These are phyloP conservation scores for Maccullochella peelii DNA, from an alignment of 2,113 vertebrate genomes.

Conservation along the genomic window DNA sequence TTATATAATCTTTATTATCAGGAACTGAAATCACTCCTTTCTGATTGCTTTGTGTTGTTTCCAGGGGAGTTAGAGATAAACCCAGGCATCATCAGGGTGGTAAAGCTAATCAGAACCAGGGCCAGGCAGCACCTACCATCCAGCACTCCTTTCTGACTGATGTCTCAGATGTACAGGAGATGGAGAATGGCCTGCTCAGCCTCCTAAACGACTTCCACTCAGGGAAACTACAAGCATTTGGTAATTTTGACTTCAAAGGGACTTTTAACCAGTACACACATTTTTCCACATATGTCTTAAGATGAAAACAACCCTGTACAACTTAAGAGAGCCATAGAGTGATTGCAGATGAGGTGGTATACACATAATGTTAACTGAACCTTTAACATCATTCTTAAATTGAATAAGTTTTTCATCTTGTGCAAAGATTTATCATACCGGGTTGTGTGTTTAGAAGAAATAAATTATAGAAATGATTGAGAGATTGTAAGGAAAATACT, in stretches of 20 bases:
- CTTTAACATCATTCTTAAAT: not conserved
- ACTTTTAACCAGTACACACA: not conserved
- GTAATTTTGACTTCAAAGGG: conserved; percentile 70
- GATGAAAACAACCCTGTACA: not conserved
- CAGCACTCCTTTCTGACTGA: conserved; percentile 98
- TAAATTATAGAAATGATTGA: no score
- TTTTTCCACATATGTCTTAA: not conserved
- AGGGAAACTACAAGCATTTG: conserved; percentile 97
- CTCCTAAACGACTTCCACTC: conserved; percentile 99
- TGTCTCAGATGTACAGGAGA: conserved; percentile 97
- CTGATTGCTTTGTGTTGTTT: not conserved
- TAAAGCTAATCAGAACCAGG: conserved; percentile 83
- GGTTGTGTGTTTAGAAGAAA: no score
- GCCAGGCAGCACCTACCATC: conserved; percentile 87
- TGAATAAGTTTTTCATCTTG: not conserved
- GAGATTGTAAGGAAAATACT: not conserved
- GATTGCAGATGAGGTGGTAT: not conserved
- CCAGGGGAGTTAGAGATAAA: conserved; percentile 91
- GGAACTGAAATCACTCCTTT: rapidly evolving
- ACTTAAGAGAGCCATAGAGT: not conserved
- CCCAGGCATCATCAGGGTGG: conserved; percentile 79
- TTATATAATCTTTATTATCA: not conserved
- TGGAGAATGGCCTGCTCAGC: conserved; percentile 96
- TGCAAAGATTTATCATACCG: no score
- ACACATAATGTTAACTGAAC: not conserved